phyloP scores from a whole-genome alignment of 2,797 vertebrate species.

The Diceros bicornis region DNA sequence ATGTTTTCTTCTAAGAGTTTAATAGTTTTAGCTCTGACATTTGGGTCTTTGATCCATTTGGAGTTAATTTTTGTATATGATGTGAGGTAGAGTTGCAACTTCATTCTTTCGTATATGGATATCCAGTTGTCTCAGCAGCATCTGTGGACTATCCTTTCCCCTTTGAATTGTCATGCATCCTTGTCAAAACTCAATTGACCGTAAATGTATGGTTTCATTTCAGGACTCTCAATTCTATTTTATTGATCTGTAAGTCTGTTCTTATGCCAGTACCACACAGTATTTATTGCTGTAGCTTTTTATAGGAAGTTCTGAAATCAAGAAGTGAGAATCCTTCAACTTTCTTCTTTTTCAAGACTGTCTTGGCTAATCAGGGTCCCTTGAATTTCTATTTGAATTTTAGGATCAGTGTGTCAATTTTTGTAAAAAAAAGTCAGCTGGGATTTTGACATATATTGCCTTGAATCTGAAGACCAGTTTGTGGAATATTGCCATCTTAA shows the following conservation, averaged over 20 bases:
- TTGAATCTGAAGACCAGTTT: not conserved
- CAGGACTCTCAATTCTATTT: not conserved
- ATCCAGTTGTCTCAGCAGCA: not conserved
- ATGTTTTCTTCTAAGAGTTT: not conserved
- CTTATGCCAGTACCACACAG: not conserved
- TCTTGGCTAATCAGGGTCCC: not conserved
- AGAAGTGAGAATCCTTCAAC: not conserved
- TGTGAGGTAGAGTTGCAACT: not conserved
- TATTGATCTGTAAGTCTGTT: not conserved
- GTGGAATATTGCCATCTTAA: not conserved
- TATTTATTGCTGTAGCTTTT: not conserved
- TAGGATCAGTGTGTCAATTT: not conserved
- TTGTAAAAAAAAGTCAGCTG: not conserved
- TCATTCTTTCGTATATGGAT: not conserved
- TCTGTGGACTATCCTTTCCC: not conserved
- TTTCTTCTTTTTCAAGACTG: not conserved
- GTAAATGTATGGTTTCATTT: not conserved
- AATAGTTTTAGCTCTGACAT: not conserved
- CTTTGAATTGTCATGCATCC: not conserved
- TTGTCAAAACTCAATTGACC: not conserved
- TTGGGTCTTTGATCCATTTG: not conserved
- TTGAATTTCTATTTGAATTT: slow-evolving; percentile 6
- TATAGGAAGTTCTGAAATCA: not conserved
- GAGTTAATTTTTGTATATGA: not conserved
- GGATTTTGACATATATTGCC: not conserved